Conservation (phyloP, 1,140 invertebrate genomes). For the Rhysida immarginata region DNA sequence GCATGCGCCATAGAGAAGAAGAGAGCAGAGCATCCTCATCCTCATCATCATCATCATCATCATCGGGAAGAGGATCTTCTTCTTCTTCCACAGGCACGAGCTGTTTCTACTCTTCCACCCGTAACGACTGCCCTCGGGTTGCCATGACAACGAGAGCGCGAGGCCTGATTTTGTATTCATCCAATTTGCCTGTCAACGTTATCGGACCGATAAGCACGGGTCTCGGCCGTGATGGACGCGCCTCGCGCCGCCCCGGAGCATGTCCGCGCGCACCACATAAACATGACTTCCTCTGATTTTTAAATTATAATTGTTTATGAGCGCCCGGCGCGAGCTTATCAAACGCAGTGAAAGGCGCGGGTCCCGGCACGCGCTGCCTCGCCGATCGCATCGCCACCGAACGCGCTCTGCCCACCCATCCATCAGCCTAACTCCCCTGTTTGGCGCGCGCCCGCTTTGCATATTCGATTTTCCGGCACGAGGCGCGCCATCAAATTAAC, state of each 20-base stretch:
- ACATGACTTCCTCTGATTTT: not conserved
- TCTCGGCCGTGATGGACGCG: not conserved
- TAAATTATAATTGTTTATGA: not conserved
- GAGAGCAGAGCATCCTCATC: no score
- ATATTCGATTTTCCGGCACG: conserved; percentile 1
- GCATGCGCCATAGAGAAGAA: no score
- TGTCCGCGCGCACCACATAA: not conserved
- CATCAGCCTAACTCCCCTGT: not conserved
- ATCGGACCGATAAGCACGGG: not conserved
- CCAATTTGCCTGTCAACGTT: conserved; percentile 6
- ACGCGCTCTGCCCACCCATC: not conserved
- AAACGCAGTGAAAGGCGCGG: not conserved
- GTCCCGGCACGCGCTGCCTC: not conserved
- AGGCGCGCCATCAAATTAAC: conserved; percentile 3
- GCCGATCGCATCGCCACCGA: not conserved
- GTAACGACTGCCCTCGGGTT: no score
- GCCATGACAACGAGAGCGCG: no score
- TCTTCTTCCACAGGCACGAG: no score
- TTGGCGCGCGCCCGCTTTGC: not conserved
- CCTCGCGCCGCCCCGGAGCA: not conserved
- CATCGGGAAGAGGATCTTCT: no score
- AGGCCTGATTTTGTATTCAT: no score
- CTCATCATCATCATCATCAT: no score
- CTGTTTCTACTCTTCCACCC: no score
- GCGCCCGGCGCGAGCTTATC: not conserved